Conservation (phyloP, 2,888 invertebrate species). For the Lasioglossum villosulum region DNA sequence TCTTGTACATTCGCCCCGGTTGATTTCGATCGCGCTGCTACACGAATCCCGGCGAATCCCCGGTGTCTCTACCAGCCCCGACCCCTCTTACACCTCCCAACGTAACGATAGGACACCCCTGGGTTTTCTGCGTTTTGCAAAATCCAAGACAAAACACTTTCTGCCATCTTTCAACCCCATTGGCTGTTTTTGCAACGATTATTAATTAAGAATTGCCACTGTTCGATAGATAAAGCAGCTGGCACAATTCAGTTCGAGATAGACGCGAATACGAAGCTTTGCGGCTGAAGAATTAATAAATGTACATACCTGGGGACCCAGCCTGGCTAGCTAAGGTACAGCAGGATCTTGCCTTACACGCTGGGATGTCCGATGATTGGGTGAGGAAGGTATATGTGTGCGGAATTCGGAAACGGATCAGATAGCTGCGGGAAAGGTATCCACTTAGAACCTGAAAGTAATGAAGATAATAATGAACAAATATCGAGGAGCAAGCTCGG, state of each 20-base stretch:
- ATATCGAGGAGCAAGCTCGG: background rate
- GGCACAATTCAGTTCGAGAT: background rate
- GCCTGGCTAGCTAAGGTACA: background rate
- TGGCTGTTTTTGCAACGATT: too few relatives aligned
- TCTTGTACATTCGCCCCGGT: background rate
- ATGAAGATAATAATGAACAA: background rate
- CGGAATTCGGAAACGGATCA: background rate
- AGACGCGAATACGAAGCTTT: background rate
- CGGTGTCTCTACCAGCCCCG: background rate
- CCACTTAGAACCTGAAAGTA: background rate
- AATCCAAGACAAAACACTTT: background rate
- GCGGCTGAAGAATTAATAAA: background rate
- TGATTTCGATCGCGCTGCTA: background rate
- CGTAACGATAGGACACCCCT: too few relatives aligned
- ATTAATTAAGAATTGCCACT: background rate
- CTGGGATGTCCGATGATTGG: constrained; percentile 6
- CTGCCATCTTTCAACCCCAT: background rate
- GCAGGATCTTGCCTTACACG: background rate
- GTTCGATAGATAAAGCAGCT: too few relatives aligned
- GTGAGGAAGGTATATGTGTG: background rate
- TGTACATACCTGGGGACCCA: background rate
- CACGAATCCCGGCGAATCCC: background rate
- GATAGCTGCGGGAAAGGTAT: background rate
- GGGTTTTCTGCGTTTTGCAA: background rate
- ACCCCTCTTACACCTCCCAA: background rate